Conservation (phyloP, 1,140 invertebrate species). For the Bombus soroeensis region DNA sequence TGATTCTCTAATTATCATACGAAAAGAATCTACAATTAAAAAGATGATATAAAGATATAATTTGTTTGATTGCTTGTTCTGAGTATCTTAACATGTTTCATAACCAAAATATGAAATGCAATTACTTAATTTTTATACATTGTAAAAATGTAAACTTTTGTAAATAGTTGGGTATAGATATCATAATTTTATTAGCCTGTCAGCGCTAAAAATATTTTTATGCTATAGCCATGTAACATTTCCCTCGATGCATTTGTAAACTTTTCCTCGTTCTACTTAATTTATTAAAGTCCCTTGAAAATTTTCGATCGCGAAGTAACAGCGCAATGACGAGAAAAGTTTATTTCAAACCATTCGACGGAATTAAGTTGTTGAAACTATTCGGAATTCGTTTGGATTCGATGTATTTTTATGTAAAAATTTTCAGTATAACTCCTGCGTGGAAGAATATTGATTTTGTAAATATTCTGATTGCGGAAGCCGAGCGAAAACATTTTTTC, state of each 20-base stretch:
- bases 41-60: too few species aligned
- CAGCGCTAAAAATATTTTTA: too few species aligned
- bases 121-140: too few species aligned
- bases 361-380: background rate
- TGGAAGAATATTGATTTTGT: background rate
- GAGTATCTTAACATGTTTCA: too few species aligned
- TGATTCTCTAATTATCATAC: too few species aligned
- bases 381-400: too few species aligned
- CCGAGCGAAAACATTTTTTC: background rate
- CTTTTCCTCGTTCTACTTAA: background rate
- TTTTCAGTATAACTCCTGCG: background rate
- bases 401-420: background rate
- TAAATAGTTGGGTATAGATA: too few species aligned
- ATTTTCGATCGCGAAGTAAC: background rate
- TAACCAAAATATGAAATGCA: too few species aligned
- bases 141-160: too few species aligned
- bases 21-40: too few species aligned
- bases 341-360: background rate
- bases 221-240: background rate
- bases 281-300: background rate
- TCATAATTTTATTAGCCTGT: too few species aligned
- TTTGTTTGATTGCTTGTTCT: too few species aligned
- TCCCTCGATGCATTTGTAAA: background rate
- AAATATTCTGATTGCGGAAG: background rate
- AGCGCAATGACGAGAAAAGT: background rate